Conservation (phyloP, 2,797 vertebrate genomes). For the Melanogrammus aeglefinus region DNA sequence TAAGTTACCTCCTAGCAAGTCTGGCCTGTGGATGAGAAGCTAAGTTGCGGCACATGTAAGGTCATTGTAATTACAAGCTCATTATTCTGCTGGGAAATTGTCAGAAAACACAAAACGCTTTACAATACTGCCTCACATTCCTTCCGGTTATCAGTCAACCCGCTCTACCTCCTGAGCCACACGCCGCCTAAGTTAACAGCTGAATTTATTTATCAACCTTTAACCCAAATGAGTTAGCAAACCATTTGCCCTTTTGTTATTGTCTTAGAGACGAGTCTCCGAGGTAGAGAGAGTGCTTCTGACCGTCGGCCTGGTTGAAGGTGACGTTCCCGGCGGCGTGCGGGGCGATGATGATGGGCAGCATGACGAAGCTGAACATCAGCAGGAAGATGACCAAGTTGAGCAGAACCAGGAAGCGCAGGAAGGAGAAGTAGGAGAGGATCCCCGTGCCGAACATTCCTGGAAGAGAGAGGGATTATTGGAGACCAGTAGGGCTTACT, state of each 20-base stretch:
- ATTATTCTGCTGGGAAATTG: too few species aligned
- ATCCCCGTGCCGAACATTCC: slow-evolving; percentile 95
- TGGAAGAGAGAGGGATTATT: slow-evolving; percentile 40
- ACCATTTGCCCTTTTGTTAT: too few species aligned
- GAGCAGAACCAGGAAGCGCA: slow-evolving; percentile 91
- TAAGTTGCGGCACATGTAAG: neutral
- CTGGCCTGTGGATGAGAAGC: neutral
- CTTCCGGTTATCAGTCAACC: too few species aligned
- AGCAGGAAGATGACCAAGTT: slow-evolving; percentile 88
- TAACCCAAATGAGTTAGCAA: too few species aligned
- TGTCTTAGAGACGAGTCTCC: too few species aligned
- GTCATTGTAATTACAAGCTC: neutral
- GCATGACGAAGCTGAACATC: slow-evolving; percentile 85
- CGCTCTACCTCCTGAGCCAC: too few species aligned
- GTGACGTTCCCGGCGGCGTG: slow-evolving; percentile 73
- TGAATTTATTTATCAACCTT: too few species aligned
- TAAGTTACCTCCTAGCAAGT: neutral
- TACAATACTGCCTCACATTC: too few species aligned
- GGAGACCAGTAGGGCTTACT: neutral
- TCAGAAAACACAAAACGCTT: neutral
- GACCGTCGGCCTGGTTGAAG: slow-evolving; percentile 50
- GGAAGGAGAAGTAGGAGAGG: slow-evolving; percentile 94
- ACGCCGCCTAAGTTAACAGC: too few species aligned
- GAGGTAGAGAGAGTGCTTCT: slow-evolving; percentile 32
- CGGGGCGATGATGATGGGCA: slow-evolving; percentile 79